phyloP scores from a whole-genome alignment of 2,888 invertebrate species.

The Xylota segnis region DNA sequence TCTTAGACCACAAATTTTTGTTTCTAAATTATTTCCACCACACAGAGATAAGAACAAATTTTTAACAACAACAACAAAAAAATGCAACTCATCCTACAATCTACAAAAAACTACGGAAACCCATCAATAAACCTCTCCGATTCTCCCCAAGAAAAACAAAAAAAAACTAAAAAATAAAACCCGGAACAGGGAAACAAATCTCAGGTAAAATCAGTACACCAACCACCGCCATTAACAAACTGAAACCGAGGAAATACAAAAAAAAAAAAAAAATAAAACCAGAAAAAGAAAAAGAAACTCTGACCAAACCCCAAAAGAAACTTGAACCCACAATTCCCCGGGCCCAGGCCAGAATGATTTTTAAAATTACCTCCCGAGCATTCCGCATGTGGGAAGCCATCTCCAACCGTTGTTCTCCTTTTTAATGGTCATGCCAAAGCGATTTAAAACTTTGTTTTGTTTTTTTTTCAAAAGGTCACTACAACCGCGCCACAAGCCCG shows the following conservation, averaged over 20 bases:
- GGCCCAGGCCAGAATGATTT: conserved; percentile 42
- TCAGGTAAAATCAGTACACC: conserved; percentile 61
- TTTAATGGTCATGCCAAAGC: conserved; percentile 60
- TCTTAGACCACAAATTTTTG: background rate
- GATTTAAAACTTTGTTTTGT: conserved; percentile 49
- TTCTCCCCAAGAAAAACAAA: background rate
- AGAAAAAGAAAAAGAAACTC: conserved; percentile 7
- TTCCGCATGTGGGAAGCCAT: conserved; percentile 53
- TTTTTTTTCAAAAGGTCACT: conserved; percentile 31
- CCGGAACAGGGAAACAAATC: conserved; percentile 53
- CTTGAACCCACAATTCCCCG: conserved; percentile 42
- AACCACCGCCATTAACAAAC: conserved; percentile 45
- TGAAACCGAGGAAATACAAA: background rate
- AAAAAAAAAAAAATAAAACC: background rate
- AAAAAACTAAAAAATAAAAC: conserved; percentile 15
- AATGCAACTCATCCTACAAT: conserved; percentile 36
- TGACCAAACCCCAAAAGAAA: conserved; percentile 56
- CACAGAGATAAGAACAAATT: conserved; percentile 18
- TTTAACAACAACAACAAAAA: background rate
- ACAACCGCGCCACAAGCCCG: conserved; percentile 15
- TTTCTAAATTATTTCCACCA: conserved; percentile 27
- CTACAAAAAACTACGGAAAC: background rate
- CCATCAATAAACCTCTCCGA: conserved; percentile 18
- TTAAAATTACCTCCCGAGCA: conserved; percentile 51
- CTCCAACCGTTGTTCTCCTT: conserved; percentile 33